Evolutionary conservation across 2,888 invertebrate species (phyloP).

Genomic region (Lycophotia porphyrea): DNA sequence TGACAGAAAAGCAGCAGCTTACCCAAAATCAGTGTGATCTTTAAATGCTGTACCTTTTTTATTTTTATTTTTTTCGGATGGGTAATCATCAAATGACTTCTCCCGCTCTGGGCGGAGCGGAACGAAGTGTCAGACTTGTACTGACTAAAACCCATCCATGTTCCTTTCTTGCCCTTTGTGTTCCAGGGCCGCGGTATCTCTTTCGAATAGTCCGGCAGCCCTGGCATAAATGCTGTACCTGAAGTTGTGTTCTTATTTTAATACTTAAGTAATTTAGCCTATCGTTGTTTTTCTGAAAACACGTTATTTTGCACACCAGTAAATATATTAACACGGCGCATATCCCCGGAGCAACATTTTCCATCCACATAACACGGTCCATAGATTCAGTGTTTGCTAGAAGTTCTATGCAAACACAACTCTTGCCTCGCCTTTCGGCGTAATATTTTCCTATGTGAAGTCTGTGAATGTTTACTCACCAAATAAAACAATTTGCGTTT

Average conservation of each 20-base stretch:
- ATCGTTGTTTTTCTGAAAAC: slow-evolving; percentile 24
- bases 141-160: too few species aligned
- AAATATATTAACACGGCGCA: slow-evolving; percentile 55
- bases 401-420: slow-evolving; percentile 64
- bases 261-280: neutral
- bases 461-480: slow-evolving; percentile 63
- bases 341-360: slow-evolving; percentile 57
- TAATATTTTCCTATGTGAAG: slow-evolving; percentile 65
- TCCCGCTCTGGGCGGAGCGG: too few species aligned
- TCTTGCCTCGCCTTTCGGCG: slow-evolving; percentile 55
- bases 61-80: too few species aligned
- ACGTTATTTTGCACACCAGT: slow-evolving; percentile 12
- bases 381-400: slow-evolving; percentile 59
- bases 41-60: neutral
- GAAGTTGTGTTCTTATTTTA: neutral
- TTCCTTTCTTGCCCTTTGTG: too few species aligned
- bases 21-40: neutral
- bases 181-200: too few species aligned
- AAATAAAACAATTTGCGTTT: slow-evolving; percentile 46
- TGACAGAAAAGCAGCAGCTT: too few species aligned
- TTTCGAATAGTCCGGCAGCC: too few species aligned
- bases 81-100: too few species aligned
- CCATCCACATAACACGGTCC: slow-evolving; percentile 57
- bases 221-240: too few species aligned
- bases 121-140: too few species aligned